phyloP scores from a whole-genome alignment of 1,140 invertebrate species.

The Drosophila tsacasi region DNA sequence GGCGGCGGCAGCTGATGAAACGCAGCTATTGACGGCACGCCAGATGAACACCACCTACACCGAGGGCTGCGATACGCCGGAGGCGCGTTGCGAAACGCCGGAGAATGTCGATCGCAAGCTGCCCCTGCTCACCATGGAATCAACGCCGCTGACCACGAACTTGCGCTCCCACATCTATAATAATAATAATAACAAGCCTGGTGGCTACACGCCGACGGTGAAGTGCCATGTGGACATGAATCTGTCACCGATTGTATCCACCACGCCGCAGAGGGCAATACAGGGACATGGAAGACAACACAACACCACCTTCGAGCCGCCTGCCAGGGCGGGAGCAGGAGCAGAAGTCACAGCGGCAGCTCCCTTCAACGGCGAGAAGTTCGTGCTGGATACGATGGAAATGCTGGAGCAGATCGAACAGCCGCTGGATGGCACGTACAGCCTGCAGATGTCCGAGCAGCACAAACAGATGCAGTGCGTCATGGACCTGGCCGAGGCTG shows the following conservation, averaged over 20 bases:
- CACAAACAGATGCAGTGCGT: slow-evolving; percentile 76
- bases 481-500: slow-evolving; percentile 74
- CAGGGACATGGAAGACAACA: neutral
- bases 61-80: slow-evolving; percentile 70
- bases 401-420: slow-evolving; percentile 76
- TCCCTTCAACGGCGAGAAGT: slow-evolving; percentile 45
- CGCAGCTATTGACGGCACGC: slow-evolving; percentile 37
- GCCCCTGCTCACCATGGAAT: slow-evolving; percentile 63
- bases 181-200: slow-evolving; percentile 57
- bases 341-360: neutral
- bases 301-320: slow-evolving; percentile 35
- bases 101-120: slow-evolving; percentile 64
- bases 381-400: slow-evolving; percentile 61
- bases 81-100: slow-evolving; percentile 73
- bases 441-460: slow-evolving; percentile 52
- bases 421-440: slow-evolving; percentile 60
- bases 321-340: slow-evolving; percentile 7
- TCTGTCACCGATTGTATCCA: slow-evolving; percentile 72
- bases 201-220: slow-evolving; percentile 58
- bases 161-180: slow-evolving; percentile 41
- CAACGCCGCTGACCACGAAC: slow-evolving; percentile 67
- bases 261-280: slow-evolving; percentile 36
- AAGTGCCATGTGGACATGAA: slow-evolving; percentile 60
- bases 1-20: slow-evolving; percentile 53
- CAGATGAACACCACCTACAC: slow-evolving; percentile 73